These are phyloP conservation scores for Lymantria dispar DNA, from an alignment of 2,888 invertebrate species.

Conservation along the genomic window DNA sequence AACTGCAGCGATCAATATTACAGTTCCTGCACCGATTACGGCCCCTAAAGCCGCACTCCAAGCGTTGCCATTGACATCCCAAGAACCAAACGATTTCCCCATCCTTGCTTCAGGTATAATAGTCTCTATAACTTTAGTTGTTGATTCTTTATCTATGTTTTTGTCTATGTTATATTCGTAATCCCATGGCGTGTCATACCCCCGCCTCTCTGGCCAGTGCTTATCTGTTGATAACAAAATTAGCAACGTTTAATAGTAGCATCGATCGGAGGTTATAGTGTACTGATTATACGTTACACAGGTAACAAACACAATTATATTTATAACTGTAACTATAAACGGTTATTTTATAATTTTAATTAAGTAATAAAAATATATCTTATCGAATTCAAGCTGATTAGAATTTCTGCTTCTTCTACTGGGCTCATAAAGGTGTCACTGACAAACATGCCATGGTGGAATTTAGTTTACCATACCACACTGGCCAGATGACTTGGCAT, in stretches of 20 bases:
- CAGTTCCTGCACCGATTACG: slow-evolving; percentile 62
- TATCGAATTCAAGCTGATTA: too few relatives aligned
- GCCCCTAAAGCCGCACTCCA: slow-evolving; percentile 72
- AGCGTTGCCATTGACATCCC: slow-evolving; percentile 46
- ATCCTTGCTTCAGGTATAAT: slow-evolving; percentile 42
- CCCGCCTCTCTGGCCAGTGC: slow-evolving; percentile 60
- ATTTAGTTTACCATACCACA: too few relatives aligned
- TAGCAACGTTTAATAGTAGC: slow-evolving; percentile 59
- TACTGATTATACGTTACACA: background rate
- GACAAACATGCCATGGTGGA: too few relatives aligned
- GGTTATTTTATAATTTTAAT: too few relatives aligned
- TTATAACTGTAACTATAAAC: too few relatives aligned
- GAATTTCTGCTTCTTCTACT: too few relatives aligned
- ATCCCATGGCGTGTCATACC: slow-evolving; percentile 54
- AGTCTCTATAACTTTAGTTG: slow-evolving; percentile 19
- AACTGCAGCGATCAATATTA: slow-evolving; percentile 59
- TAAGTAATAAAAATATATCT: too few relatives aligned
- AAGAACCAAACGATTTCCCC: slow-evolving; percentile 15
- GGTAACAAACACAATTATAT: too few relatives aligned
- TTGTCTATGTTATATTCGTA: slow-evolving; percentile 29
- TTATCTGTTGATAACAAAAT: slow-evolving; percentile 77
- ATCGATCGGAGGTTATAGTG: slow-evolving; percentile 56
- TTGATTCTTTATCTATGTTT: slow-evolving; percentile 24
- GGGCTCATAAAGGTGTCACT: too few relatives aligned
- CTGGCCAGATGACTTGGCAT: too few relatives aligned